Evolutionary conservation across 1,140 invertebrate species (phyloP).

Genomic region (Tigriopus japonicus): DNA sequence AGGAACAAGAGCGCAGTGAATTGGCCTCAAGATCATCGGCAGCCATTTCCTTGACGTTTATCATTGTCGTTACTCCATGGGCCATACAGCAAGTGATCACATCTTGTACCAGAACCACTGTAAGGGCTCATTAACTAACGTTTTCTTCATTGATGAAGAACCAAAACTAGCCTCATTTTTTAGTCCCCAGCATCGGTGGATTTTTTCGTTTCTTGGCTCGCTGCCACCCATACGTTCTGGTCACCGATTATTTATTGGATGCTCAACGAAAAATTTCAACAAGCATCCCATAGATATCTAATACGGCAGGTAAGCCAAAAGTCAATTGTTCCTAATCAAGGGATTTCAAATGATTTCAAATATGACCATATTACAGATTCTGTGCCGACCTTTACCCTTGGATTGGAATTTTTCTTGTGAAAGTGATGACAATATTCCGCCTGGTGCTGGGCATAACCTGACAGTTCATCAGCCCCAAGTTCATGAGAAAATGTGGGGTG

Average conservation of each 20-base stretch:
- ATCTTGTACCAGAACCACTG: conserved; percentile 57
- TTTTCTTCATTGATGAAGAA: not conserved
- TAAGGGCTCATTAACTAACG: conserved; percentile 18
- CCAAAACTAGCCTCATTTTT: not conserved
- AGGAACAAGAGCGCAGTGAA: not conserved
- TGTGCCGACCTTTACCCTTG: too few relatives aligned
- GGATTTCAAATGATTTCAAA: too few relatives aligned
- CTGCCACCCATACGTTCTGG: not conserved
- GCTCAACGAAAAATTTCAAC: not conserved
- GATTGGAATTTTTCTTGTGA: too few relatives aligned
- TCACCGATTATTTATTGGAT: not conserved
- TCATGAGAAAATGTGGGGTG: too few relatives aligned
- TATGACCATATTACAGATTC: too few relatives aligned
- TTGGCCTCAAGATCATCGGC: conserved; percentile 62
- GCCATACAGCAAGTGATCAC: conserved; percentile 71
- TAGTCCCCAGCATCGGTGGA: not conserved
- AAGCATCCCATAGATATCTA: not conserved
- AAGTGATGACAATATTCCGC: too few relatives aligned
- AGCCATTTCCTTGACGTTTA: conserved; percentile 65
- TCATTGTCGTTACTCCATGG: conserved; percentile 68
- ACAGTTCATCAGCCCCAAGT: too few relatives aligned
- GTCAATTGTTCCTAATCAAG: too few relatives aligned
- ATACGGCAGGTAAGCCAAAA: not conserved
- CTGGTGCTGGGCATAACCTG: too few relatives aligned
- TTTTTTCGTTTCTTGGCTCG: not conserved